These are phyloP conservation scores for Zeuzera pyrina DNA, from an alignment of 2,888 invertebrate species.

Conservation along the genomic window DNA sequence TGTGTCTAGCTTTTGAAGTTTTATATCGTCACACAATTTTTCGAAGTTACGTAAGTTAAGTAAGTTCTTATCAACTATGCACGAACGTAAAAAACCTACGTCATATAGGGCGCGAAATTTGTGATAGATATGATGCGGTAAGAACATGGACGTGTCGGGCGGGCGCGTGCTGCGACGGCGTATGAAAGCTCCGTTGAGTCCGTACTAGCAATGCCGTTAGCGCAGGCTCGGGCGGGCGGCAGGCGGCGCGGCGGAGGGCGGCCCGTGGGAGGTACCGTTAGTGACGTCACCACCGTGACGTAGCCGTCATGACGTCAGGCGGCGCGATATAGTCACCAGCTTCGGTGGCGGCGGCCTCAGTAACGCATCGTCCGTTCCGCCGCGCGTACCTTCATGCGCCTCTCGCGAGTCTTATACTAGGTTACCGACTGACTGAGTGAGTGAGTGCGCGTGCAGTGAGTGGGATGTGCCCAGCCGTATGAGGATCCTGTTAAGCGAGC, in stretches of 20 bases:
- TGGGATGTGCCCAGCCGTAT: slow-evolving; percentile 71
- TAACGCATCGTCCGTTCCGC: slow-evolving; percentile 69
- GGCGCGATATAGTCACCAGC: slow-evolving; percentile 69
- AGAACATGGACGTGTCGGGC: slow-evolving; percentile 23
- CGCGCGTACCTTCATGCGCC: slow-evolving; percentile 58
- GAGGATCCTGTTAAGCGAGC: slow-evolving; percentile 73
- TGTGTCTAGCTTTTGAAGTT: too few relatives aligned
- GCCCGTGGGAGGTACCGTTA: slow-evolving; percentile 73
- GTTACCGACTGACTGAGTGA: slow-evolving; percentile 37
- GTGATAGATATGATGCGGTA: too few relatives aligned
- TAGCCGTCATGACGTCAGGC: slow-evolving; percentile 65
- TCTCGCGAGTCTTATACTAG: slow-evolving; percentile 42
- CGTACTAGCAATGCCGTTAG: slow-evolving; percentile 70
- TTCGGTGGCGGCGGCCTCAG: slow-evolving; percentile 71
- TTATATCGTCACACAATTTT: too few relatives aligned
- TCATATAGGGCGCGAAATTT: too few relatives aligned
- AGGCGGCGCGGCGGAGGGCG: slow-evolving; percentile 53
- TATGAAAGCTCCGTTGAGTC: slow-evolving; percentile 50
- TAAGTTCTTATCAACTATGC: too few relatives aligned
- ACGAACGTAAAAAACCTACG: too few relatives aligned
- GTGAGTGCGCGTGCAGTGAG: slow-evolving; percentile 68
- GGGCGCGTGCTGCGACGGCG: slow-evolving; percentile 32
- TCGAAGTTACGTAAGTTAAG: too few relatives aligned
- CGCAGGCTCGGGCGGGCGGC: slow-evolving; percentile 70
- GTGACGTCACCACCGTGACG: slow-evolving; percentile 65